Conservation (phyloP, 2,797 vertebrate species). For the Anabacerthia variegaticeps region DNA sequence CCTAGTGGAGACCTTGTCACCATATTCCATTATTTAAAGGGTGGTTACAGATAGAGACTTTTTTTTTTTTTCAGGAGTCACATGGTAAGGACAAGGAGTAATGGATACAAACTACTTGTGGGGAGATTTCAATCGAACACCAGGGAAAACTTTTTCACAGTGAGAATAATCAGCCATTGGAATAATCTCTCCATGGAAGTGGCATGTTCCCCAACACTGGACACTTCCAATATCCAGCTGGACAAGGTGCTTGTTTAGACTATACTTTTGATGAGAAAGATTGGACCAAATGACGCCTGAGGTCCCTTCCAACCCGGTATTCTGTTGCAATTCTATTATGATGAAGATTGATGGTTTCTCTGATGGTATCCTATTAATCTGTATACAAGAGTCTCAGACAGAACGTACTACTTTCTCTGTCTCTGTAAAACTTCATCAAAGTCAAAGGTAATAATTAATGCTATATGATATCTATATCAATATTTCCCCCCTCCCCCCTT, state of each 20-base stretch:
- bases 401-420: neutral
- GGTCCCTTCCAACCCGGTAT: neutral
- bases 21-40: neutral
- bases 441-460: neutral
- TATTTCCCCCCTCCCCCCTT: accelerated
- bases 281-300: neutral
- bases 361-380: neutral
- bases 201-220: neutral
- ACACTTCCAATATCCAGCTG: neutral
- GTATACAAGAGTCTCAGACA: neutral
- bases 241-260: neutral
- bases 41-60: neutral
- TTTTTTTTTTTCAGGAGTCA: neutral
- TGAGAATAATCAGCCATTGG: neutral
- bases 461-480: neutral
- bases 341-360: neutral
- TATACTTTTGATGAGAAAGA: neutral
- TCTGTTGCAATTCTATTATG: neutral
- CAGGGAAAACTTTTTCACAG: neutral
- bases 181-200: neutral
- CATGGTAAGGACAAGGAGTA: neutral
- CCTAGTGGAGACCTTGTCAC: neutral
- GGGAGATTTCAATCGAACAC: neutral
- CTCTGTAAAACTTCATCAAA: neutral
- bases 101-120: neutral